These are phyloP conservation scores for Centropyge bicolor DNA, from an alignment of 2,797 vertebrate species.

Conservation along the genomic window DNA sequence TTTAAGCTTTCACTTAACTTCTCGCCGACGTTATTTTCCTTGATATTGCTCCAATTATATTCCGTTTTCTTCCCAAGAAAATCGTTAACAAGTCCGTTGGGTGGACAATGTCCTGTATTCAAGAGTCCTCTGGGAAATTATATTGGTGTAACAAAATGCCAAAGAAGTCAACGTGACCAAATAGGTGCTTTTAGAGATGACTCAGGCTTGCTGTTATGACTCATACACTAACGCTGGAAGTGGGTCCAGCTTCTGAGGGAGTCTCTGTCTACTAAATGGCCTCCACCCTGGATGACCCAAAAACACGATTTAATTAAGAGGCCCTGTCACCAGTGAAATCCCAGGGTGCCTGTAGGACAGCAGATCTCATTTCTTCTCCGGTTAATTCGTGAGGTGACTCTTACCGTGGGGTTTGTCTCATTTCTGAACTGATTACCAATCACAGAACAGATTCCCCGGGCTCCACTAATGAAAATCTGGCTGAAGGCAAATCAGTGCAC, in stretches of 20 bases:
- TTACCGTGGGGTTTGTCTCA: constrained; percentile 30
- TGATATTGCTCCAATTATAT: neutral
- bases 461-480: constrained; percentile 57
- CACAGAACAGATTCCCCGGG: constrained; percentile 17
- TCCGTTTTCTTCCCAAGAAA: neutral
- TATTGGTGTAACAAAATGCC: constrained; percentile 28
- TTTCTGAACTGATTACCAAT: constrained; percentile 59
- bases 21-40: neutral
- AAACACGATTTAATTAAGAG: constrained; percentile 61
- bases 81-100: constrained; percentile 20
- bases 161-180: constrained; percentile 23
- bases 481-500: constrained; percentile 36
- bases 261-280: constrained; percentile 32
- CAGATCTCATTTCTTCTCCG: constrained; percentile 50
- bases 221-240: constrained; percentile 41
- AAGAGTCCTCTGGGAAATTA: constrained; percentile 45
- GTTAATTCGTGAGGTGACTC: constrained; percentile 53
- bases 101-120: constrained; percentile 40
- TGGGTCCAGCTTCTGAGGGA: constrained; percentile 54
- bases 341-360: constrained; percentile 34
- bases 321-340: constrained; percentile 45
- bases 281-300: constrained; percentile 55
- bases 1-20: neutral
- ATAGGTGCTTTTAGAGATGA: constrained; percentile 42
- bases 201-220: constrained; percentile 51